Conservation (phyloP, 30 jellyfish, hydroid and myxozoan genomes). For the Morbakka virulenta region DNA sequence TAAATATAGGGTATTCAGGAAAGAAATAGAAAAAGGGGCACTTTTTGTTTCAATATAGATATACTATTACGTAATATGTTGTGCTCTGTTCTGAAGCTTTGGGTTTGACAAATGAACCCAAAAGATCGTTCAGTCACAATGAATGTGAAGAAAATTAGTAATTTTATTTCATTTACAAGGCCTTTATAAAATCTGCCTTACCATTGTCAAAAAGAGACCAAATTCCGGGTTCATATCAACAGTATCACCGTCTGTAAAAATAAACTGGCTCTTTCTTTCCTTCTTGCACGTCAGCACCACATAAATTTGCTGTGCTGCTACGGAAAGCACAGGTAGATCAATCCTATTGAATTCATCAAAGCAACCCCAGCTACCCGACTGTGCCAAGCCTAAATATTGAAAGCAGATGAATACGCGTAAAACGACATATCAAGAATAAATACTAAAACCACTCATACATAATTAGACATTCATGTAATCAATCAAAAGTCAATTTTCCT, state of each 20-base stretch:
- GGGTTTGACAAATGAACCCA: too few relatives aligned
- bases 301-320: constrained; percentile 86
- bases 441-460: too few relatives aligned
- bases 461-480: too few relatives aligned
- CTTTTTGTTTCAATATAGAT: too few relatives aligned
- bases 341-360: constrained; percentile 83
- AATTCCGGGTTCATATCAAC: constrained; percentile 87
- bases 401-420: neutral
- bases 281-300: constrained; percentile 72
- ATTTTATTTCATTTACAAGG: too few relatives aligned
- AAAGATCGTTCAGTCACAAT: too few relatives aligned
- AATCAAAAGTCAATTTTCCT: neutral
- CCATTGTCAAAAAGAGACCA: constrained; percentile 78
- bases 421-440: neutral
- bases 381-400: constrained; percentile 60
- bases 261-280: constrained; percentile 68
- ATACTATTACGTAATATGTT: too few relatives aligned
- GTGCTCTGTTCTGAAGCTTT: too few relatives aligned
- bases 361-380: constrained; percentile 94
- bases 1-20: too few relatives aligned
- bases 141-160: too few relatives aligned
- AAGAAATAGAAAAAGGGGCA: too few relatives aligned
- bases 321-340: constrained; percentile 78
- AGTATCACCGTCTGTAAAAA: constrained; percentile 79
- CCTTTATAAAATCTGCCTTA: neutral